Base-by-base conservation (phyloP, 2,888 invertebrate species). In the Myopa tessellatipennis region DNA sequence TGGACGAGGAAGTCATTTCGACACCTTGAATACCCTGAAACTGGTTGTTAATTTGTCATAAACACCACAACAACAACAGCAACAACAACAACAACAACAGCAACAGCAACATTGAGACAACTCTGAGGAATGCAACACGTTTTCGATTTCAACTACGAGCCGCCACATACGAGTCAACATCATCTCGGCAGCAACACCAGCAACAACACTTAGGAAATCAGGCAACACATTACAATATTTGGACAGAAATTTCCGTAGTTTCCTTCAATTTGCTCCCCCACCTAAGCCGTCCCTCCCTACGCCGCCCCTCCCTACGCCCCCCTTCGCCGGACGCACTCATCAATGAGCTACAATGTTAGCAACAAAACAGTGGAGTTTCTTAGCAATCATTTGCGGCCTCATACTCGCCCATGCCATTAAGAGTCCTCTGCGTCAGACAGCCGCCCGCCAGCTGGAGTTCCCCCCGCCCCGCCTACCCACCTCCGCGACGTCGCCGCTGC, bases 291-390 rank as follows among this genome's bases (percentile, higher is more conserved):
- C 58, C 75, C 75, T 81, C 79, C 81, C 79, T 78, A 40, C 45
- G 36, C 52, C 79, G 68, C 77, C 70, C 69, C 68, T 60, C 76
- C 26, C 76, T 50, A 70, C 76, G 76, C 79, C 79, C 70, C 79
- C 10, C 38, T 38, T 34, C 10, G 3, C 55, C 55, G 55, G 3
- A 34, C 65, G 4, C 38, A 26, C 0, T 36, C 82, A 86, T 87
- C 85, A 83, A 88, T 89, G 89, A 36, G 10, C 12, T 88, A 89
- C 88, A 81, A 90, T 90, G 89, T 87, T 89, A 88, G 88, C 87
- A 84, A 82, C 84, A 83, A 87, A 83, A 81, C 87, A 84, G 86
- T 87, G 87, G 86, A 85, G 83, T 82, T 83, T 86, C 79, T 82
- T 86, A 79, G 85, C 86, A 81, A 85, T 85, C 78, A 81, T 86